Evolutionary conservation across 2,888 invertebrate species (phyloP), one percentile per base, ranked within the genome.

Genomic region (Tenthredo notha): DNA sequence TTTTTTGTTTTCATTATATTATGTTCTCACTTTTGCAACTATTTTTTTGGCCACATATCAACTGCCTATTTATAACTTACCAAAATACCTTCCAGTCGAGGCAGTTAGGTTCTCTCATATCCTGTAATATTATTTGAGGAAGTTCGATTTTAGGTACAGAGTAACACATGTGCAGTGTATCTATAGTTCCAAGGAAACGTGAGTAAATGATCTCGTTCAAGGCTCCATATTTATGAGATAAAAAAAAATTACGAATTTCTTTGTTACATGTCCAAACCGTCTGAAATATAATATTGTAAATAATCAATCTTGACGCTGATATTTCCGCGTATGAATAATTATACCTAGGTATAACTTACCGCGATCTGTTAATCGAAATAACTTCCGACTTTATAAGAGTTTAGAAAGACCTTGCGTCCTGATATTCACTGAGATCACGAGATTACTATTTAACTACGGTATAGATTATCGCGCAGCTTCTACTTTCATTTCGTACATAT

Each of bases 241-340:
- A 18, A 15, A 33, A 33, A 33, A 15, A 67, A 33, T 33, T 18
- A 33, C 33, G 7, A 6, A 33, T 67, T 33, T 21, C 40, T 74
- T 43, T 40, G 21, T 74, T 21, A 43, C 43, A 40, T 47, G 43
- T 21, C 15, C 54, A 77, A 33, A 29, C 50, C 33, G 54, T 29
- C 77, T 15, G 54, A n/a, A 77, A 77, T 29, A 54, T 29, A 1
- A 54, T 29, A 33, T 77, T 77, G 47, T 33, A 29, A 77, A 77
- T 50, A 25, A 77, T 77, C 72, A 21, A 40, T 74, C 74, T 12
- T 21, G 18, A 29, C 12, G n/a, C 29, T 33, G 50, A 77, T 37
- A 61, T 61, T 80, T 80, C 80, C 80, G 80, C 61, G 65, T 80
- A 25, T 50, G 77, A 77, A n/a, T 50, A 25, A 77, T 47, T 29